Evolutionary conservation across 1,140 invertebrate genomes (phyloP).

Genomic region (Brachionus sp.): DNA sequence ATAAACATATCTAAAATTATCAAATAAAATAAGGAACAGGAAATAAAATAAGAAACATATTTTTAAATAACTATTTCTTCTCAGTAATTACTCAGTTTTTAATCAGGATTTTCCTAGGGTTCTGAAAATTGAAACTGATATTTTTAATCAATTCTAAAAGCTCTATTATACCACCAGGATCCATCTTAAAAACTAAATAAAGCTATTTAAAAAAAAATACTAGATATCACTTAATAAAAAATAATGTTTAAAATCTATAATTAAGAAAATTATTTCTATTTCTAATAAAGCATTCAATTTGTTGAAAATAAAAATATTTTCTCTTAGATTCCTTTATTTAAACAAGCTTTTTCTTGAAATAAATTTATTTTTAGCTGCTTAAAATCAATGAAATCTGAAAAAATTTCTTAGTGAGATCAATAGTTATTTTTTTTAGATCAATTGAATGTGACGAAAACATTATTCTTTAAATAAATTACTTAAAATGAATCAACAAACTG

Average conservation of each 20-base stretch:
- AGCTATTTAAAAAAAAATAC: not conserved
- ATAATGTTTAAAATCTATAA: not conserved
- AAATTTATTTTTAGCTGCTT: too few species aligned
- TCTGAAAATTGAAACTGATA: not conserved
- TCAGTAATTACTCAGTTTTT: not conserved
- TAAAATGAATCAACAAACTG: too few species aligned
- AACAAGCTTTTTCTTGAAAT: not conserved
- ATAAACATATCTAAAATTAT: too few species aligned
- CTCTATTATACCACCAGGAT: not conserved
- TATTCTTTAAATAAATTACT: too few species aligned
- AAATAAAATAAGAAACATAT: not conserved
- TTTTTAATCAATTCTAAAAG: not conserved
- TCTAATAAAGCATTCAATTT: not conserved
- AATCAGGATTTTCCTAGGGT: not conserved
- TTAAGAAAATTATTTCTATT: not conserved
- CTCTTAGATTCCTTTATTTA: not conserved
- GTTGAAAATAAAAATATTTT: not conserved
- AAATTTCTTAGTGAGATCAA: too few species aligned
- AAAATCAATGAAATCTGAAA: too few species aligned
- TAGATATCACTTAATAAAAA: not conserved
- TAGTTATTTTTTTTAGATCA: too few species aligned
- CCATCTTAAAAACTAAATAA: not conserved
- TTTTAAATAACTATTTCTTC: not conserved
- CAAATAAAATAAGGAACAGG: not conserved
- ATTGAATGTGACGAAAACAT: too few species aligned